Percentiles rank a stretch among this genome's conserved stretches.
Conservation (phyloP, 1,140 invertebrate species). For the Centruroides vittatus region DNA sequence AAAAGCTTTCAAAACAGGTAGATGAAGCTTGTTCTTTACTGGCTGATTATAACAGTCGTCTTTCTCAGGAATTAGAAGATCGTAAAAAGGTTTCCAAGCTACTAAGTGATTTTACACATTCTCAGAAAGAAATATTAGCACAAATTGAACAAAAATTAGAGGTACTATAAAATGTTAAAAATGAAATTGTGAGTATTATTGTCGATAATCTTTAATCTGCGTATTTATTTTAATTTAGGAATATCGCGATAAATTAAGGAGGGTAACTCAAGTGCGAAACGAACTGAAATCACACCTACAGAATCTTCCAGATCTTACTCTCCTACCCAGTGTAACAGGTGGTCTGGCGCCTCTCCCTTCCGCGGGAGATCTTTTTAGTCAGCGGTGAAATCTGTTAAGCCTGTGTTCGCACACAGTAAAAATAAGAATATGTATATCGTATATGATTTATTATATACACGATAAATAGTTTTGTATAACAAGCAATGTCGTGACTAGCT, state of each 20-base stretch:
- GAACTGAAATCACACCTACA: slow-evolving; percentile 84
- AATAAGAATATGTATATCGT: neutral
- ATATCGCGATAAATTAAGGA: slow-evolving; percentile 69
- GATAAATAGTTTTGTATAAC: no score
- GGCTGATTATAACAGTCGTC: slow-evolving; percentile 71
- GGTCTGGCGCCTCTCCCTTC: slow-evolving; percentile 81
- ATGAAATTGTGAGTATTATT: no score
- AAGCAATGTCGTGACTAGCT: no score
- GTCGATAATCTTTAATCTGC: no score
- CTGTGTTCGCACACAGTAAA: neutral
- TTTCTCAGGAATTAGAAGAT: slow-evolving; percentile 75
- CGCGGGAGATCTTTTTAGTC: slow-evolving; percentile 76
- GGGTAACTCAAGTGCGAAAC: slow-evolving; percentile 61
- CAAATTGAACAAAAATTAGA: slow-evolving; percentile 72
- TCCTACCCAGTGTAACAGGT: slow-evolving; percentile 75
- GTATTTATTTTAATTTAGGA: slow-evolving; percentile 44
- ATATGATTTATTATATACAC: neutral
- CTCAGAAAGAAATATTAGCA: slow-evolving; percentile 64
- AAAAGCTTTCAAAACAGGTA: slow-evolving; percentile 55
- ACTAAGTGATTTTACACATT: slow-evolving; percentile 69
- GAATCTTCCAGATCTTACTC: slow-evolving; percentile 79
- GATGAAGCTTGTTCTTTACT: slow-evolving; percentile 72
- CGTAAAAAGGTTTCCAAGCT: slow-evolving; percentile 64
- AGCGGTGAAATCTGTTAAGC: neutral
- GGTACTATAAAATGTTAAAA: slow-evolving; percentile 35